Conservation (phyloP, 2,797 vertebrate species). For the Gallinago stenura region DNA sequence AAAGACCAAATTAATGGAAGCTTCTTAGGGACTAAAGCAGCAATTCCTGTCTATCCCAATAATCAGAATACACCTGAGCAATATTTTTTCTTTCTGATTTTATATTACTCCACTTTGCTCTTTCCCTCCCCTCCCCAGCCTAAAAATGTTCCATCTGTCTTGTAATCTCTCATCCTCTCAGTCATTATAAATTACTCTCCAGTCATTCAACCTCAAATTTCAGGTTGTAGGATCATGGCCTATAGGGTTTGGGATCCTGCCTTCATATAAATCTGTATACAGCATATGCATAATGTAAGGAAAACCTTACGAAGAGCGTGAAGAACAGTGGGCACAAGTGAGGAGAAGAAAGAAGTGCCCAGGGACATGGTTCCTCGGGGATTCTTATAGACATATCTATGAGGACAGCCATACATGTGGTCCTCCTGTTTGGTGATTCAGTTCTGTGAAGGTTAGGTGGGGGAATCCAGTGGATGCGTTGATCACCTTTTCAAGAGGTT, state of each 20-base stretch:
- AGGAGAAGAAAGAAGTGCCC: not conserved
- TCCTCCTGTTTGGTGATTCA: not conserved
- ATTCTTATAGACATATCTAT: not conserved
- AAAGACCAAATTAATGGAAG: not conserved
- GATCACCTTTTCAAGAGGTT: not conserved
- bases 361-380: not conserved
- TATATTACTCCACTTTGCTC: not conserved
- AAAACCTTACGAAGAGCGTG: not conserved
- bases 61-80: not conserved
- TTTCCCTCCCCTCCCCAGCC: not conserved
- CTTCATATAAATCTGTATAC: not conserved
- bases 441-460: not conserved
- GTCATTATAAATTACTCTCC: not conserved
- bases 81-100: not conserved
- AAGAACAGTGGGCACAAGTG: not conserved
- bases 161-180: not conserved
- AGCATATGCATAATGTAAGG: not conserved
- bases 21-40: constrained; percentile 1
- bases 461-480: not conserved
- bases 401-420: not conserved
- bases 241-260: not conserved
- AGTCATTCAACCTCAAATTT: not conserved
- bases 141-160: not conserved
- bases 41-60: not conserved
- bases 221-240: not conserved